Percentiles rank a stretch among this genome's conserved stretches.
These are phyloP conservation scores for Tragopan temminckii DNA, from an alignment of 2,797 vertebrate species.

Conservation along the genomic window DNA sequence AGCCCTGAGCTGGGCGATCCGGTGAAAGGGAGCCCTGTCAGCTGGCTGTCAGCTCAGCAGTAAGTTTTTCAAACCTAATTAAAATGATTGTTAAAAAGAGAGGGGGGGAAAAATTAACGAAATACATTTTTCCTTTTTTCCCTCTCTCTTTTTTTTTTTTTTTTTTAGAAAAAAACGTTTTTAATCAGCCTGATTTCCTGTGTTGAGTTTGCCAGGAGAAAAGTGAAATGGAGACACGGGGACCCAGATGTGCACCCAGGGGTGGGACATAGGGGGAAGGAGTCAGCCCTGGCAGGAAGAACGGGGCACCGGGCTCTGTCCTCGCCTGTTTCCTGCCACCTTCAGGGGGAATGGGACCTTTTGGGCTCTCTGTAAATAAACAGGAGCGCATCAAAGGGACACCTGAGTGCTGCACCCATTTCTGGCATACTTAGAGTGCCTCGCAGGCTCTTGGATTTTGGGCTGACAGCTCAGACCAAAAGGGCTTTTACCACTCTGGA, in stretches of 20 bases:
- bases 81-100: conserved; percentile 59
- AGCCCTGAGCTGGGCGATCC: neutral
- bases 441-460: conserved; percentile 34
- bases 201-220: neutral
- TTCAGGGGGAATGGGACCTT: conserved; percentile 29
- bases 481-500: conserved; percentile 31
- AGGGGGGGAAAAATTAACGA: neutral
- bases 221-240: conserved; percentile 24
- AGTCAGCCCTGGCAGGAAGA: conserved; percentile 47
- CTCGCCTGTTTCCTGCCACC: conserved; percentile 67
- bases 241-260: neutral
- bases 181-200: conserved; percentile 56
- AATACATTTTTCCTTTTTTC: neutral
- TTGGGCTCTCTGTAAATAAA: conserved; percentile 65
- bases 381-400: conserved; percentile 63
- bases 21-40: conserved; percentile 73
- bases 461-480: conserved; percentile 44
- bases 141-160: accelerated
- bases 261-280: neutral
- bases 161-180: neutral
- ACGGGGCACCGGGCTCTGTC: conserved; percentile 48
- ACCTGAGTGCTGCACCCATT: conserved; percentile 32
- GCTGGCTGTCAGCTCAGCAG: neutral
- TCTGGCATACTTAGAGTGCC: conserved; percentile 24
- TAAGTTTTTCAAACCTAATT: conserved; percentile 77